Conservation (phyloP, 2,797 vertebrate species). For the Enteromius unitaeniatus region DNA sequence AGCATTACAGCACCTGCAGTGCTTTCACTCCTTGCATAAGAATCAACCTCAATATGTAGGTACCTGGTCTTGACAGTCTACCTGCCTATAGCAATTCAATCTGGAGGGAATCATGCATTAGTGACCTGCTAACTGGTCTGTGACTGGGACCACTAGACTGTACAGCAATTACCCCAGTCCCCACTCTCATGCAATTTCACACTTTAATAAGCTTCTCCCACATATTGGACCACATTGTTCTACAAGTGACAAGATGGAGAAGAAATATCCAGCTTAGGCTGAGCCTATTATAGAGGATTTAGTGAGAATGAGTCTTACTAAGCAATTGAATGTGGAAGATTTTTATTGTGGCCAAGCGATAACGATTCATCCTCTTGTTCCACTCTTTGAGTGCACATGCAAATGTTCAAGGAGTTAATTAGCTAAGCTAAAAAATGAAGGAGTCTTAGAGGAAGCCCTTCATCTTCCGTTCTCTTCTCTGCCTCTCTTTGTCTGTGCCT, state of each 20-base stretch:
- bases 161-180: slow-evolving; percentile 55
- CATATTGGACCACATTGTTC: slow-evolving; percentile 40
- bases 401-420: background rate
- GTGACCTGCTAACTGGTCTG: slow-evolving; percentile 50
- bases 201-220: slow-evolving; percentile 56
- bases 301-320: slow-evolving; percentile 9
- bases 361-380: slow-evolving; percentile 11
- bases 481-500: background rate
- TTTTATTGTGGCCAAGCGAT: slow-evolving; percentile 18
- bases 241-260: slow-evolving; percentile 32
- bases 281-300: slow-evolving; percentile 40
- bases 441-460: background rate
- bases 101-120: slow-evolving; percentile 35
- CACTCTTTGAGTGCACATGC: background rate
- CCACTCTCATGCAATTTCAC: slow-evolving; percentile 55
- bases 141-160: slow-evolving; percentile 43
- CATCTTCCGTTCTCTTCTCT: background rate
- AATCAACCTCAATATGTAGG: slow-evolving; percentile 22
- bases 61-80: slow-evolving; percentile 15
- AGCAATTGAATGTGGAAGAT: slow-evolving; percentile 9
- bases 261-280: slow-evolving; percentile 34
- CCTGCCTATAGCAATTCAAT: slow-evolving; percentile 40
- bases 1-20: slow-evolving; percentile 20
- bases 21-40: slow-evolving; percentile 4
- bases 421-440: background rate